Percentiles rank a stretch among this genome's conserved stretches.
Conservation (phyloP, 1,140 invertebrate genomes). For the Zaprionus tsacasi region DNA sequence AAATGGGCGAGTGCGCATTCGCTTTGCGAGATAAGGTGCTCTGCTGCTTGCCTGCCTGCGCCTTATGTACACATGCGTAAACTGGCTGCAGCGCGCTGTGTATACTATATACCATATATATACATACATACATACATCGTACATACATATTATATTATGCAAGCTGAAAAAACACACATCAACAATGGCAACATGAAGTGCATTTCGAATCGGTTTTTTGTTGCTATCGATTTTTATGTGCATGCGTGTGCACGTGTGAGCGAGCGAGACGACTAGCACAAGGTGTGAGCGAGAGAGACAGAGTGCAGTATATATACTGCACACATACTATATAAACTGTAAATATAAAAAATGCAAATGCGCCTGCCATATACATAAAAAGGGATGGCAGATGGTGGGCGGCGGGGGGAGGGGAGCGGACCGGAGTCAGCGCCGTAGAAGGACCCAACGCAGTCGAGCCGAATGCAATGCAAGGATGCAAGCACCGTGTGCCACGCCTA, state of each 20-base stretch:
- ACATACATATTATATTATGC: conserved; percentile 24
- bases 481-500: not conserved
- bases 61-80: conserved; percentile 31
- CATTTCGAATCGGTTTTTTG: conserved; percentile 37
- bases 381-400: conserved; percentile 11
- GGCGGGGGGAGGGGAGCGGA: not conserved
- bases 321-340: conserved; percentile 41
- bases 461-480: conserved; percentile 46
- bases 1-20: conserved; percentile 36
- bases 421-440: not conserved
- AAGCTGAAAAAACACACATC: conserved; percentile 28
- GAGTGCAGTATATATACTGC: conserved; percentile 19
- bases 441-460: conserved; percentile 1
- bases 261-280: conserved; percentile 22
- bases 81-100: not conserved
- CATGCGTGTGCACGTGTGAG: conserved; percentile 4
- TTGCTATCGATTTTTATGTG: conserved; percentile 47
- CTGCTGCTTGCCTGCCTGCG: conserved; percentile 37
- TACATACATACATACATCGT: not conserved
- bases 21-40: conserved; percentile 43
- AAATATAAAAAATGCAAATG: conserved; percentile 56
- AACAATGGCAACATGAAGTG: conserved; percentile 54
- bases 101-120: not conserved
- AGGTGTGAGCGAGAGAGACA: conserved; percentile 14
- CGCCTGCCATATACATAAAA: conserved; percentile 10